Evolutionary conservation across 2,888 invertebrate species (phyloP), one percentile per base, ranked within the genome.

Genomic region (Listrodromus nycthemerus): DNA sequence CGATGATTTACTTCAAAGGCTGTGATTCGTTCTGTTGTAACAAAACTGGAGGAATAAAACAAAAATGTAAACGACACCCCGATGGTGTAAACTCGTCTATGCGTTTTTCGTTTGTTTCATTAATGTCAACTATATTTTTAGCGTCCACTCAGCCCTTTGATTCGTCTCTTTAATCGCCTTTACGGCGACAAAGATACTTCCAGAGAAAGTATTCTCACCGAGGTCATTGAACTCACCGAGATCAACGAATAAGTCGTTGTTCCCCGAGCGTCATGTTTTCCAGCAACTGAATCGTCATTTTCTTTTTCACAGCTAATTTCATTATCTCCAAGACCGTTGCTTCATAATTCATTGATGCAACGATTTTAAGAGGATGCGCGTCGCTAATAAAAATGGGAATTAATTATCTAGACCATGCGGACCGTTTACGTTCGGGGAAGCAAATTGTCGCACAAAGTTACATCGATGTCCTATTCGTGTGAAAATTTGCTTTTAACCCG

Each of bases 81-180:
- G 61, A 73, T 41, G 61, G 30, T 30, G 33, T 19, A 10, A 63
- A 63, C 33, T 48, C 45, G 30, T 19, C 19, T 74, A 27, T 30
- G 13, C 13, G 2, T 30, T 61, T 61, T 24, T 7, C 33, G 33
- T 33, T 8, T 33, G 33, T 5, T 33, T 33, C 1, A 30, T n/a
- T 27, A 2, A 5, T 61, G 30, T 61, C 1, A 16, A 48, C 41
- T 33, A 48, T 8, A 13, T 16, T 41, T 27, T 1, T 33, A 48
- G 21, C 73, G 50, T 48, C 30, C 33, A 48, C 73, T 63, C 48
- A 27, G 73, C 73, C 63, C 63, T 74, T 50, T 21, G 48, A 74
- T 74, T 74, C 45, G 48, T 63, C 33, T 48, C 63, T 74, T 48
- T 74, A 74, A 74, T 74, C 63, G 73, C 30, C 61, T 61, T 48